phyloP scores from a whole-genome alignment of 2,797 vertebrate genomes.

The Myotis planiceps region DNA sequence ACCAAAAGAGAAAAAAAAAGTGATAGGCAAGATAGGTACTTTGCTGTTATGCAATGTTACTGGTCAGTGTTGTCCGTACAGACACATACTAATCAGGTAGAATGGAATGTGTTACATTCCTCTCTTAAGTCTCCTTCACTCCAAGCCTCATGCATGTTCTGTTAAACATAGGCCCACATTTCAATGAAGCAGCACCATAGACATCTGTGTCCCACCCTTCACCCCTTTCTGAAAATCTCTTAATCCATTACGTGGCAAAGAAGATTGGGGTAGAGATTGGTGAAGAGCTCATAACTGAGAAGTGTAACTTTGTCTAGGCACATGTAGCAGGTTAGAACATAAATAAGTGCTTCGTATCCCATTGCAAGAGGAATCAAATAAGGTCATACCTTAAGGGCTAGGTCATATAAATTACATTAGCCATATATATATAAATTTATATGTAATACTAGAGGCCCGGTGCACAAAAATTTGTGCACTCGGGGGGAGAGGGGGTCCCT shows the following conservation, averaged over 20 bases:
- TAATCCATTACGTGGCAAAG: background rate
- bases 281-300: background rate
- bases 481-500: rapidly evolving
- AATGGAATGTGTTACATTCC: too few species aligned
- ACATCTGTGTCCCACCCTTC: background rate
- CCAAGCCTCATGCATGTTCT: background rate
- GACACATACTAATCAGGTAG: background rate
- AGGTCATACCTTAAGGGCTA: background rate
- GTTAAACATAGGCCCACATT: background rate
- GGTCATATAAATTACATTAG: background rate
- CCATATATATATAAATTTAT: background rate
- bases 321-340: background rate
- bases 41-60: background rate
- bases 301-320: background rate
- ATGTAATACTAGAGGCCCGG: background rate
- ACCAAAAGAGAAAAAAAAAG: constrained; percentile 25
- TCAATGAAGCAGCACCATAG: background rate
- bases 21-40: background rate
- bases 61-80: background rate
- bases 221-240: background rate
- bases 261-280: background rate
- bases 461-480: too few species aligned
- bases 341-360: background rate
- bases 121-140: background rate
- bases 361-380: background rate